Evolutionary conservation across 2,113 vertebrate genomes (phyloP).

Genomic region (Loxodonta africana): DNA sequence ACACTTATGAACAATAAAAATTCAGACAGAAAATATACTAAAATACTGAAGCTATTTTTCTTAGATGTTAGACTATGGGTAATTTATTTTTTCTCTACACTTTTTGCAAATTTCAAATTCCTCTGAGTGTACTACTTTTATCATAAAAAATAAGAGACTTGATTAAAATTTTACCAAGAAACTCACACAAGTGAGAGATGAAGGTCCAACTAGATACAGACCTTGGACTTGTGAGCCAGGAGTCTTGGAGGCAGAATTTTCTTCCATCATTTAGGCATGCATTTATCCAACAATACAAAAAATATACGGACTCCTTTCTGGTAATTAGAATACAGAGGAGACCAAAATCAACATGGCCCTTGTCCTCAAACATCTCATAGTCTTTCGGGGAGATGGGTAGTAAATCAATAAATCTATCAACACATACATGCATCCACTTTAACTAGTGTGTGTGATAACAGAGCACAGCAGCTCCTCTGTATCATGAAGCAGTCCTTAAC

Average conservation of each 20-base stretch:
- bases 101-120: neutral
- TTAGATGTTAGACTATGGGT: neutral
- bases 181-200: neutral
- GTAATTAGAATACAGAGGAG: neutral
- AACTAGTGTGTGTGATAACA: too few relatives aligned
- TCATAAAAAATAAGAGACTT: neutral
- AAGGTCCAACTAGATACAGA: neutral
- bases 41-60: neutral
- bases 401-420: neutral
- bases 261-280: neutral
- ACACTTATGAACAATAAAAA: neutral
- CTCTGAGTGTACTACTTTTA: neutral
- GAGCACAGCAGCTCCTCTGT: neutral
- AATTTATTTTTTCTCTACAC: neutral
- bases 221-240: neutral
- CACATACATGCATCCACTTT: neutral
- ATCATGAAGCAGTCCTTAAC: neutral
- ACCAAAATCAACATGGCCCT: neutral
- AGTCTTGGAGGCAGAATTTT: neutral
- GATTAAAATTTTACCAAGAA: neutral
- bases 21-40: neutral
- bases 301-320: neutral
- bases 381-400: neutral
- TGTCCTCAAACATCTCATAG: neutral
- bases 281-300: neutral